phyloP scores from a whole-genome alignment of 1,140 invertebrate species.

The Drosophila kikkawai region DNA sequence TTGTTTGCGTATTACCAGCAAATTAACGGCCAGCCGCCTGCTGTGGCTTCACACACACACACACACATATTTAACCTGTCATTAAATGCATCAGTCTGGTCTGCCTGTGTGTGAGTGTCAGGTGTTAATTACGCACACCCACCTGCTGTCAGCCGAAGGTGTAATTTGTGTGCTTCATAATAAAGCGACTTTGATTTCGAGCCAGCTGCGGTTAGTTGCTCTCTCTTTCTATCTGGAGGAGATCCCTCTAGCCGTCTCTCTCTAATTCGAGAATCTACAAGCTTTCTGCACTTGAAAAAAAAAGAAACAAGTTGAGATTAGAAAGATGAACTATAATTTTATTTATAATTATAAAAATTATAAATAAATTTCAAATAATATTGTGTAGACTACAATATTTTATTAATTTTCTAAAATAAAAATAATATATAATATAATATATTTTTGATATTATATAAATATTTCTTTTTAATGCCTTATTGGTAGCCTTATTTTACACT shows the following conservation, averaged over 20 bases:
- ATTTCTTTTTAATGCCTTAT: no score
- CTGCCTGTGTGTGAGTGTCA: slow-evolving; percentile 51
- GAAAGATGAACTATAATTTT: no score
- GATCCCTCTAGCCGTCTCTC: slow-evolving; percentile 1
- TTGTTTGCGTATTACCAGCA: slow-evolving; percentile 4
- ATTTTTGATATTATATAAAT: no score
- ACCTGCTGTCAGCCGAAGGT: neutral
- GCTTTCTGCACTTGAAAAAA: neutral
- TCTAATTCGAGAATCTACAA: neutral
- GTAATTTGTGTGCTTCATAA: neutral
- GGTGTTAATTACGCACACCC: slow-evolving; percentile 65
- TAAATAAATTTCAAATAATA: no score
- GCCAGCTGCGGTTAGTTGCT: neutral
- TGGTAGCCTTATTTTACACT: no score
- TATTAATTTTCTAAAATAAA: no score
- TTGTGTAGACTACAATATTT: no score
- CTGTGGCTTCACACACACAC: slow-evolving; percentile 21
- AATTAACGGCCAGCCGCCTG: slow-evolving; percentile 21
- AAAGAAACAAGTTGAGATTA: neutral
- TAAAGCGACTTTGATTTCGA: slow-evolving; percentile 1
- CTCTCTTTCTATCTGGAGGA: slow-evolving; percentile 28
- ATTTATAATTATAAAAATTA: no score
- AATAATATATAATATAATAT: no score
- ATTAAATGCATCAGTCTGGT: slow-evolving; percentile 69
- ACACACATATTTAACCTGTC: slow-evolving; percentile 63